These are phyloP conservation scores for Lophius piscatorius DNA, from an alignment of 2,113 vertebrate genomes.

Conservation along the genomic window DNA sequence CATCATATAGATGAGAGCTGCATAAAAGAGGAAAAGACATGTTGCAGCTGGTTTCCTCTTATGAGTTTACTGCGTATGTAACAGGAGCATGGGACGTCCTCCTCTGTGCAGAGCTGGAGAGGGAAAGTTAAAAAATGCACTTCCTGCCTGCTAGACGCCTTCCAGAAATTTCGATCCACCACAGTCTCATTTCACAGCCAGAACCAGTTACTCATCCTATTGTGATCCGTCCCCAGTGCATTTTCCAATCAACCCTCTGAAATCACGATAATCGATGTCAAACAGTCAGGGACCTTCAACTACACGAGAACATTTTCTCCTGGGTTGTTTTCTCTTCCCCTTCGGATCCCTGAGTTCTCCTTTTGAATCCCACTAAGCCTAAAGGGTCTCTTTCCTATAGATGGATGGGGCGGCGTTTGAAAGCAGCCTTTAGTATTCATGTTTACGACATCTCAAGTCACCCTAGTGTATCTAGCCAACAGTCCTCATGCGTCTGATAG, in stretches of 20 bases:
- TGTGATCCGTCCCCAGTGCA: conserved; percentile 39
- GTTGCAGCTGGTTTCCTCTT: conserved; percentile 5
- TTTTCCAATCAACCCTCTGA: conserved; percentile 41
- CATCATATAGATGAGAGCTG: background rate
- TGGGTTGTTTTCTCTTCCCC: background rate
- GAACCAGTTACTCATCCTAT: too few relatives aligned
- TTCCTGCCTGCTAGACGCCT: conserved; percentile 10
- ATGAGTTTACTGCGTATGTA: conserved; percentile 4
- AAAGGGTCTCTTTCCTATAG: too few relatives aligned
- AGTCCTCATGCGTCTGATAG: too few relatives aligned
- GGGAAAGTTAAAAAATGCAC: background rate
- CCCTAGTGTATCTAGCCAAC: too few relatives aligned
- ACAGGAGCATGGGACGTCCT: background rate
- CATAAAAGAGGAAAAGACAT: background rate
- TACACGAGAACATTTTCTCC: conserved; percentile 1
- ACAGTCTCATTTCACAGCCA: too few relatives aligned
- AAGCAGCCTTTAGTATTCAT: too few relatives aligned
- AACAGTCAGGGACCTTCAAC: conserved; percentile 40
- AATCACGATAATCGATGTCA: conserved; percentile 46
- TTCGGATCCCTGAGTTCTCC: background rate
- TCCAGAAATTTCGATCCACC: background rate
- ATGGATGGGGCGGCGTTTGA: too few relatives aligned
- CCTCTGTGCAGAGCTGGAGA: background rate
- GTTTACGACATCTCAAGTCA: too few relatives aligned
- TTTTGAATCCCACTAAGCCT: too few relatives aligned